Evolutionary conservation across 2,888 invertebrate genomes (phyloP).

Genomic region (Palloptera scutellata): DNA sequence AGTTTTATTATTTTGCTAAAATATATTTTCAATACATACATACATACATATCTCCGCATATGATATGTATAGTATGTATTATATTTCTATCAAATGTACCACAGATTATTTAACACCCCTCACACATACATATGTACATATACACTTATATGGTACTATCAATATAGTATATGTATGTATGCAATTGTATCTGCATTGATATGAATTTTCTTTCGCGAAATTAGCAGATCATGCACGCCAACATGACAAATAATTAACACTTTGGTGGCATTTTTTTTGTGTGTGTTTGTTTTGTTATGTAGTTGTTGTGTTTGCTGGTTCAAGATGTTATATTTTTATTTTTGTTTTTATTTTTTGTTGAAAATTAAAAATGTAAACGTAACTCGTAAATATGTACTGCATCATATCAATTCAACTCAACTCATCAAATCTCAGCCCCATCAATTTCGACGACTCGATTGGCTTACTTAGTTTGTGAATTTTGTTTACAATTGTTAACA

Average conservation of each 20-base stretch:
- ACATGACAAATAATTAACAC: slow-evolving; percentile 53
- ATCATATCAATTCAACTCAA: slow-evolving; percentile 1
- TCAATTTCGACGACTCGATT: background rate
- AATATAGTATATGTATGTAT: no score
- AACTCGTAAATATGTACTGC: background rate
- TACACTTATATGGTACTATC: no score
- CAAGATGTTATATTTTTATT: background rate
- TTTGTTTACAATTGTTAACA: slow-evolving; percentile 22
- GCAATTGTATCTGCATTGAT: no score
- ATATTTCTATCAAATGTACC: no score
- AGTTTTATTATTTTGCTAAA: no score
- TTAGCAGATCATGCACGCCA: slow-evolving; percentile 47
- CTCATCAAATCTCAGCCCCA: background rate
- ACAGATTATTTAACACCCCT: no score
- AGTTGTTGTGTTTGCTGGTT: background rate
- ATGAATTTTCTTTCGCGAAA: slow-evolving; percentile 28
- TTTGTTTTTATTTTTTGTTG: background rate
- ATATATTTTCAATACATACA: no score
- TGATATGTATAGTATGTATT: no score
- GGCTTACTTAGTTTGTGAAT: background rate
- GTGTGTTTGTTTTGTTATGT: background rate
- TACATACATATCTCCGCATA: no score
- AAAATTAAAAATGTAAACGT: background rate
- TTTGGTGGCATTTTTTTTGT: slow-evolving; percentile 27
- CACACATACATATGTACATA: no score